A percentile compares a stretch with the other conserved stretches of the same genome.
These are phyloP conservation scores for Caradrina clavipalpis DNA, from an alignment of 2,888 invertebrate species.

Conservation along the genomic window DNA sequence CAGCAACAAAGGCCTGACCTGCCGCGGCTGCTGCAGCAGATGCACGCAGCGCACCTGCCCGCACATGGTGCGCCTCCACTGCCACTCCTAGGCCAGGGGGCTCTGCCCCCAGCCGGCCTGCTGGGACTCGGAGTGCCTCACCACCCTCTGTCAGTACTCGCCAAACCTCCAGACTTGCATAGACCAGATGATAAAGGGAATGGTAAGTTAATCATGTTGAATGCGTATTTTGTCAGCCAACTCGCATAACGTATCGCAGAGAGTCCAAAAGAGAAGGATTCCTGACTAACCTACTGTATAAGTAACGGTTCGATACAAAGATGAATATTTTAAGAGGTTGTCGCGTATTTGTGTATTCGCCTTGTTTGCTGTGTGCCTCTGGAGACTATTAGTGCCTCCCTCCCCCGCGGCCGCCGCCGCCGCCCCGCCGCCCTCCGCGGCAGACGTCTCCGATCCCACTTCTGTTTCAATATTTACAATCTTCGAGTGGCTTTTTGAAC, in stretches of 20 bases:
- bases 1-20: conserved; percentile 97
- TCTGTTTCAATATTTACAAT: conserved; percentile 91
- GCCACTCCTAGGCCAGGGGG: conserved; percentile 88
- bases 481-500: conserved; percentile 90
- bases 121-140: conserved; percentile 93
- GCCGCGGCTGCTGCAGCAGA: conserved; percentile 96
- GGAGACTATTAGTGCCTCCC: conserved; percentile 88
- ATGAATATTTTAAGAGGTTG: conserved; percentile 86
- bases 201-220: conserved; percentile 88
- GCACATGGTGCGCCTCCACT: conserved; percentile 94
- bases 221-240: conserved; percentile 15
- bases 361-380: conserved; percentile 89
- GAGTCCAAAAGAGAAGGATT: conserved; percentile 34
- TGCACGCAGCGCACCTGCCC: conserved; percentile 97
- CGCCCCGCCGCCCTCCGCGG: conserved; percentile 69
- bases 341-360: conserved; percentile 83
- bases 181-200: conserved; percentile 94
- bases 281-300: conserved; percentile 64
- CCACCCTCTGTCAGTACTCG: conserved; percentile 94
- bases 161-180: conserved; percentile 95
- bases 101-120: conserved; percentile 90
- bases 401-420: conserved; percentile 55
- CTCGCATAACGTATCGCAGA: conserved; percentile 25
- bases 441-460: conserved; percentile 89
- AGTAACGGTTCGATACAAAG: conserved; percentile 79